phyloP scores from a whole-genome alignment of 2,888 invertebrate genomes.

The Xylocampa areola region DNA sequence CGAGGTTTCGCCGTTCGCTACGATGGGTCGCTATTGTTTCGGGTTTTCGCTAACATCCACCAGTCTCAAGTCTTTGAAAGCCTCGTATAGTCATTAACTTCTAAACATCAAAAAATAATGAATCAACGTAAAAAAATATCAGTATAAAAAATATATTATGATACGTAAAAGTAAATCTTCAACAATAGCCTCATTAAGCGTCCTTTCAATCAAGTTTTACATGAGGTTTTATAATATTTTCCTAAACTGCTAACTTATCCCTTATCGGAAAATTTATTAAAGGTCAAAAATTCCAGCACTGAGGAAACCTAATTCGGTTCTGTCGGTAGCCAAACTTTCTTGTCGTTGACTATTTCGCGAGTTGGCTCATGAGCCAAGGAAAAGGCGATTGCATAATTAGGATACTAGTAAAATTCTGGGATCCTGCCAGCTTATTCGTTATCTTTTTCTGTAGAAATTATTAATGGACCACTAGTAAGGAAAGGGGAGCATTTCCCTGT shows the following conservation, averaged over 20 bases:
- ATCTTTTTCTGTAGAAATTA: constrained; percentile 48
- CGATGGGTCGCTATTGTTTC: constrained; percentile 62
- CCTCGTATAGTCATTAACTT: constrained; percentile 7
- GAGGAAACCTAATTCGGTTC: constrained; percentile 43
- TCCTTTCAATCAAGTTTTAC: constrained; percentile 5
- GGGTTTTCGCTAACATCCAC: constrained; percentile 50
- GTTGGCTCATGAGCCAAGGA: constrained; percentile 48
- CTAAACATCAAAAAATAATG: constrained; percentile 7
- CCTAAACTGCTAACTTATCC: constrained; percentile 5
- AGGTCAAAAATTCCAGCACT: constrained; percentile 41
- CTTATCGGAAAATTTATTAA: constrained; percentile 44
- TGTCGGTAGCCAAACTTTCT: constrained; percentile 38
- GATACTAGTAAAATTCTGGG: constrained; percentile 36
- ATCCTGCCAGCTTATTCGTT: constrained; percentile 38
- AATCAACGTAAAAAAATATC: too few species aligned
- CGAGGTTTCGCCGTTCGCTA: constrained; percentile 69
- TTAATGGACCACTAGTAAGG: constrained; percentile 33
- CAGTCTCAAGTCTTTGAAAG: constrained; percentile 31
- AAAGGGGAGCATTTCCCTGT: constrained; percentile 22
- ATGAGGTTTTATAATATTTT: constrained; percentile 6
- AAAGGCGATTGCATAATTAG: constrained; percentile 41
- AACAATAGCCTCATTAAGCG: constrained; percentile 3
- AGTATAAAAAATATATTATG: neutral
- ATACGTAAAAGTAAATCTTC: neutral
- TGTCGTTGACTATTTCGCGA: constrained; percentile 44